Percentiles rank a stretch among this genome's conserved stretches.
Evolutionary conservation across 2,113 vertebrate species (phyloP).

Genomic region (Prochilodus magdalenae): DNA sequence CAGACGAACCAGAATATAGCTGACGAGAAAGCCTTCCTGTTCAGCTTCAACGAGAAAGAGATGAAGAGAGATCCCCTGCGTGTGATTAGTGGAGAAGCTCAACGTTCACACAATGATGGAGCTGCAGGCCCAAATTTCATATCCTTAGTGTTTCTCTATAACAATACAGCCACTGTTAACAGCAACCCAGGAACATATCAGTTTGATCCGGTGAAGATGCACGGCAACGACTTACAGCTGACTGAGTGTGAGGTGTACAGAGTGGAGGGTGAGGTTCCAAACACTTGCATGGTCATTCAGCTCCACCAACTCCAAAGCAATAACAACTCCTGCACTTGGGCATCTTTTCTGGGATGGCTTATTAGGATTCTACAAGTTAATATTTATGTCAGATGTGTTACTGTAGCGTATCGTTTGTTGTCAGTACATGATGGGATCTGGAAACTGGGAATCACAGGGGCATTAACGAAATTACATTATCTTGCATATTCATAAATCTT

Average conservation of each 20-base stretch:
- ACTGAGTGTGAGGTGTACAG: constrained; percentile 72
- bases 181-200: constrained; percentile 49
- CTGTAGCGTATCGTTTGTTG: too few relatives aligned
- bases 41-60: constrained; percentile 55
- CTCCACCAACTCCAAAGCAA: too few relatives aligned
- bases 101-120: not conserved
- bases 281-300: too few relatives aligned
- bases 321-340: too few relatives aligned
- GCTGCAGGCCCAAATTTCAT: constrained; percentile 64
- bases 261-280: constrained; percentile 64
- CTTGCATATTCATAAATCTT: too few relatives aligned
- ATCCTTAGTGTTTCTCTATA: constrained; percentile 46
- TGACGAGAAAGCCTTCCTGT: constrained; percentile 70
- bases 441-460: too few relatives aligned
- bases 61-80: constrained; percentile 28
- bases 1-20: constrained; percentile 44
- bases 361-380: too few relatives aligned
- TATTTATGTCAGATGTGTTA: too few relatives aligned
- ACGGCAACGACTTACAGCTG: constrained; percentile 60
- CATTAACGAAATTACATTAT: too few relatives aligned
- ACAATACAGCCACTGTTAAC: not conserved
- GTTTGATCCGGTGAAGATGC: constrained; percentile 60
- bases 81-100: constrained; percentile 2
- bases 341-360: too few relatives aligned
- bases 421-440: too few relatives aligned